A percentile compares a stretch with the other conserved stretches of the same genome.
phyloP scores from a whole-genome alignment of 2,113 vertebrate species.

The Cyanocitta stelleri region DNA sequence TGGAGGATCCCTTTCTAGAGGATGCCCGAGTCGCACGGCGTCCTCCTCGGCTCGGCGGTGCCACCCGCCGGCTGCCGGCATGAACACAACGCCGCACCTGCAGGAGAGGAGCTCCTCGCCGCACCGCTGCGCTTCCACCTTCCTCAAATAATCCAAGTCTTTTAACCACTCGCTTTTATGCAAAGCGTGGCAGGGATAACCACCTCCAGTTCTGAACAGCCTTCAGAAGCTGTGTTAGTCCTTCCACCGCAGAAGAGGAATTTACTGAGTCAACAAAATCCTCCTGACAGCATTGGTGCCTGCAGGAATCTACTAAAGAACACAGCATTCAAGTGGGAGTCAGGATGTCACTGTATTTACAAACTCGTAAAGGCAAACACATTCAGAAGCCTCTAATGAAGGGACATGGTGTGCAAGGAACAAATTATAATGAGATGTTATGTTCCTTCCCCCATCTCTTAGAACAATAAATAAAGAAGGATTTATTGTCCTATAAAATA shows the following conservation, averaged over 20 bases:
- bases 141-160: not conserved
- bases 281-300: not conserved
- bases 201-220: not conserved
- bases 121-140: accelerated
- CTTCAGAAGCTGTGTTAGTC: not conserved
- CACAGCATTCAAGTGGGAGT: not conserved
- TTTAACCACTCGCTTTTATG: not conserved
- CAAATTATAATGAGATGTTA: not conserved
- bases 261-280: not conserved
- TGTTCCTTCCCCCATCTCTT: not conserved
- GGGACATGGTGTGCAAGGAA: not conserved
- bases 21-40: accelerated
- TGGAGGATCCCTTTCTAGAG: not conserved
- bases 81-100: accelerated
- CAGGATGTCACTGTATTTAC: not conserved
- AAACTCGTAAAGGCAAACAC: not conserved
- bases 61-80: not conserved
- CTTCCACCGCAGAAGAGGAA: not conserved
- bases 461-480: not conserved
- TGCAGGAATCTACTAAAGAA: not conserved
- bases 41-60: not conserved
- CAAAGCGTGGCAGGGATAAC: not conserved
- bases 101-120: accelerated
- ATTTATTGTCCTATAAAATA: not conserved
- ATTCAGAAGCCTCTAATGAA: not conserved